Base-by-base conservation (phyloP, 2,797 vertebrate species). In the Spondyliosoma cantharus region DNA sequence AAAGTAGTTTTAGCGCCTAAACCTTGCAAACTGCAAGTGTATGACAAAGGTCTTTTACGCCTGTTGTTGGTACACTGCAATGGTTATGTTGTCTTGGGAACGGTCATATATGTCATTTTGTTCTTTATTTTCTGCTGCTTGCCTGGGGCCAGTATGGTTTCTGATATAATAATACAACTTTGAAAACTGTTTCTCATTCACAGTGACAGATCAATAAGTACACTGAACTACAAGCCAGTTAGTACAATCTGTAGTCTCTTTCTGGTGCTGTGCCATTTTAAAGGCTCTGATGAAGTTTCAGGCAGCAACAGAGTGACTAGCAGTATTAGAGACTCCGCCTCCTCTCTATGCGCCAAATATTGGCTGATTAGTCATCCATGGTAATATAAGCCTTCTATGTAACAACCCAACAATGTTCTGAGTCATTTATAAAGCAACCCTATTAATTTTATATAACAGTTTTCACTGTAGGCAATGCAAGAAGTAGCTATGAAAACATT, bases 211-310 rank as follows among this genome's bases (percentile, higher is more conserved):
- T 27, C 54, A 16, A 62, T 54, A 24, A 12, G 37, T 37, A 37
- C 37, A 37, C n/a, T 56, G 12, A 54, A 16, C 16, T 24, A 16
- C 20, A 72, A 48, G 45, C 24, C 19, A 17, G 37, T 37, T 17
- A 57, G 25, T 50, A 45, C 60, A 73, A 25, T 64, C 27, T 63
- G 20, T 32, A 43, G 59, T 7, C 32, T 73, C 66, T 76, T 37
- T 46, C 14, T 43, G 43, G 59, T 11, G 6, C 46, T 52, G 46
- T 22, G 42, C 53, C 62, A 72, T 69, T 42, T 49, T 9, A 37
- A 59, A 81, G 25, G 73, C 70, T 78, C 37, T 62, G 37, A 24
- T 25, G 48, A 77, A 50, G 74, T 48, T 62, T 65, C n/a, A 58
- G 74, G 45, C 25, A 63, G 45, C 53, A 59, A 62, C 19, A 11